Conservation (phyloP, 2,888 invertebrate genomes). For the Anthophora plumipes region DNA sequence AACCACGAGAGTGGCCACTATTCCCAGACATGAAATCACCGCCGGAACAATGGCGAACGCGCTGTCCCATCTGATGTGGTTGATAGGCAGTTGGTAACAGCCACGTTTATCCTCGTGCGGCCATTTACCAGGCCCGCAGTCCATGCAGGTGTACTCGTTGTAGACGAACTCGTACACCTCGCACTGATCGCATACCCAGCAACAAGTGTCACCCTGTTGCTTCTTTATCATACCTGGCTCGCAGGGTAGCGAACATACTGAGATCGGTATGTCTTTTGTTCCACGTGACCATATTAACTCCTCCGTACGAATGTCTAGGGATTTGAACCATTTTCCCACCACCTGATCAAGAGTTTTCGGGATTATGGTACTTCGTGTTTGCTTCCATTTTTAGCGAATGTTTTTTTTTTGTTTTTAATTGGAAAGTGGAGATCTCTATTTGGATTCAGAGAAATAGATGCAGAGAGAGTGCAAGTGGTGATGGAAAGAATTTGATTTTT, state of each 20-base stretch:
- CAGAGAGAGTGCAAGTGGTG: too few relatives aligned
- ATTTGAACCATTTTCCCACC: conserved; percentile 88
- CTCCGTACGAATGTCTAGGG: conserved; percentile 85
- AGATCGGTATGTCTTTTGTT: conserved; percentile 86
- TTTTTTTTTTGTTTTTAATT: too few relatives aligned
- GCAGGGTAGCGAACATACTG: conserved; percentile 90
- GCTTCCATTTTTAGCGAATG: not conserved
- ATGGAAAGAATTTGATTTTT: too few relatives aligned
- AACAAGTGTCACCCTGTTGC: conserved; percentile 90
- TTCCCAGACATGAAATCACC: conserved; percentile 87
- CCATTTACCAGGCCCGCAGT: conserved; percentile 88
- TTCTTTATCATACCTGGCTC: conserved; percentile 89
- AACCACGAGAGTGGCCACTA: conserved; percentile 87
- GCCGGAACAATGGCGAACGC: conserved; percentile 88
- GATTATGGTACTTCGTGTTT: not conserved
- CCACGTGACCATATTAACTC: conserved; percentile 86
- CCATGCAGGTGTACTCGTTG: conserved; percentile 88
- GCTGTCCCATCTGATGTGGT: conserved; percentile 89
- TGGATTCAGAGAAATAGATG: too few relatives aligned
- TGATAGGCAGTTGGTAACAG: conserved; percentile 88
- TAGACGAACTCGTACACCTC: conserved; percentile 88
- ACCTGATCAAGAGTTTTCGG: conserved; percentile 82
- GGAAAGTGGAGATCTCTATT: too few relatives aligned
- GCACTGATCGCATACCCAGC: conserved; percentile 92
- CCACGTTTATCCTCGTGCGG: conserved; percentile 87